A percentile compares a stretch with the other conserved stretches of the same genome.
Conservation (phyloP, 2,888 invertebrate species). For the Teinopalpus imperialis region DNA sequence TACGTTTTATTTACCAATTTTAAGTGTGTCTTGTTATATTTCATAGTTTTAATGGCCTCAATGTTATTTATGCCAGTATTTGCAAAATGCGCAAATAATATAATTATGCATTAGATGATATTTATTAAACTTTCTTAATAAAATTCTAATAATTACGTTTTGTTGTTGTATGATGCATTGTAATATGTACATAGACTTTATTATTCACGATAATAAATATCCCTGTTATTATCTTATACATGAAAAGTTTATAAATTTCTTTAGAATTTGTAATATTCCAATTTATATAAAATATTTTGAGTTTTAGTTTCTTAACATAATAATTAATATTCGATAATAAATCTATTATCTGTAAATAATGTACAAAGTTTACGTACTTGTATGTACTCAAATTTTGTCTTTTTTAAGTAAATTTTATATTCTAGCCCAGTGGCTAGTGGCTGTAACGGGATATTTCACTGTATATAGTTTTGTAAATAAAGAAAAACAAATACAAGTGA, state of each 20-base stretch:
- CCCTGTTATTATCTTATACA: neutral
- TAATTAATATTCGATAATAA: slow-evolving; percentile 6
- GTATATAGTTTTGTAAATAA: slow-evolving; percentile 74
- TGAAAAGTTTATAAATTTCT: slow-evolving; percentile 1
- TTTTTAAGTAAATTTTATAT: slow-evolving; percentile 59
- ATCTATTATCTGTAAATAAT: slow-evolving; percentile 60
- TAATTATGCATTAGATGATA: slow-evolving; percentile 25
- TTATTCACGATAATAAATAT: slow-evolving; percentile 7
- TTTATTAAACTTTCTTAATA: slow-evolving; percentile 22
- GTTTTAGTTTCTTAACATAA: neutral
- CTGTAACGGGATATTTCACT: slow-evolving; percentile 44
- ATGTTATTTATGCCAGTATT: slow-evolving; percentile 35
- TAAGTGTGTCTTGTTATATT: slow-evolving; percentile 30
- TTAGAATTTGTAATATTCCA: slow-evolving; percentile 6
- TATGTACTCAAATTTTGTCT: slow-evolving; percentile 43
- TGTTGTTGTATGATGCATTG: slow-evolving; percentile 17
- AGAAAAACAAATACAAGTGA: slow-evolving; percentile 45
- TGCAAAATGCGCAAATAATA: slow-evolving; percentile 30
- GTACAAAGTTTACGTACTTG: slow-evolving; percentile 53
- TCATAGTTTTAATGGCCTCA: slow-evolving; percentile 30
- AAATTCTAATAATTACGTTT: slow-evolving; percentile 21
- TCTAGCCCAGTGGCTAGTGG: slow-evolving; percentile 53
- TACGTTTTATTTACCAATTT: slow-evolving; percentile 26
- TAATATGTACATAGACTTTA: slow-evolving; percentile 16
- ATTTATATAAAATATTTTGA: slow-evolving; percentile 1